These are phyloP conservation scores for Spinus pinus DNA, from an alignment of 2,797 vertebrate species.

Conservation along the genomic window DNA sequence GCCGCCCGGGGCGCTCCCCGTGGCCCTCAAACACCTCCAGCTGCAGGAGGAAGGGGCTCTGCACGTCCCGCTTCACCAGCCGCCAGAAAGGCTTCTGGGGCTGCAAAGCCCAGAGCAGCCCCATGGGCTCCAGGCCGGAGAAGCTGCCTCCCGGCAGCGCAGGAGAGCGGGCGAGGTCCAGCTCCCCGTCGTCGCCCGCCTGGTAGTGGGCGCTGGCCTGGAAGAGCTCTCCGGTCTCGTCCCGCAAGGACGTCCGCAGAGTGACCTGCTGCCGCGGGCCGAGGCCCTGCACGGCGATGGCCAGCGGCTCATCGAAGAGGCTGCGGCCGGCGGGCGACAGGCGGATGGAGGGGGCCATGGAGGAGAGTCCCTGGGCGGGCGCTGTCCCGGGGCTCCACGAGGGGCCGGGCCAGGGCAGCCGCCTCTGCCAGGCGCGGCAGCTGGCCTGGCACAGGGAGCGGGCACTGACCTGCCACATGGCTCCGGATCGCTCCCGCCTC, in stretches of 20 bases:
- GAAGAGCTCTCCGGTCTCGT: slow-evolving; percentile 77
- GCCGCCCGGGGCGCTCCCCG: not conserved
- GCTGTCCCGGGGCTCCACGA: accelerated
- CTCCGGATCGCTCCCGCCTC: not conserved
- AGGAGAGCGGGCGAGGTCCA: slow-evolving; percentile 74
- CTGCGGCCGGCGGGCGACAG: slow-evolving; percentile 69
- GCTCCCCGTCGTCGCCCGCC: slow-evolving; percentile 70
- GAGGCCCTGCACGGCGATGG: slow-evolving; percentile 74
- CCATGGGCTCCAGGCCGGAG: slow-evolving; percentile 85
- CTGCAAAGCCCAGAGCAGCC: slow-evolving; percentile 83
- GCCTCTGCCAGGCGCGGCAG: no score
- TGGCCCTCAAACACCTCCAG: slow-evolving; percentile 66
- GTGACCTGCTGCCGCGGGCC: slow-evolving; percentile 72
- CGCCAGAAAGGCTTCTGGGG: slow-evolving; percentile 65
- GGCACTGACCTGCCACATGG: not conserved
- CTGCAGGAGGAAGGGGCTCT: slow-evolving; percentile 67
- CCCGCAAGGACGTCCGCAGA: slow-evolving; percentile 71
- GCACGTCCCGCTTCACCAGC: slow-evolving; percentile 76
- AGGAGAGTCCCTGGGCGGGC: not conserved
- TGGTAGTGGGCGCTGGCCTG: slow-evolving; percentile 72
- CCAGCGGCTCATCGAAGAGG: slow-evolving; percentile 80
- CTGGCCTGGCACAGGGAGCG: no score
- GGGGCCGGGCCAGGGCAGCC: not conserved
- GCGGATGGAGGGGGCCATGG: not conserved
- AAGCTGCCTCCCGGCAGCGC: slow-evolving; percentile 85